Evolutionary conservation across 2,888 invertebrate species (phyloP).

Genomic region (Orthosia gothica): DNA sequence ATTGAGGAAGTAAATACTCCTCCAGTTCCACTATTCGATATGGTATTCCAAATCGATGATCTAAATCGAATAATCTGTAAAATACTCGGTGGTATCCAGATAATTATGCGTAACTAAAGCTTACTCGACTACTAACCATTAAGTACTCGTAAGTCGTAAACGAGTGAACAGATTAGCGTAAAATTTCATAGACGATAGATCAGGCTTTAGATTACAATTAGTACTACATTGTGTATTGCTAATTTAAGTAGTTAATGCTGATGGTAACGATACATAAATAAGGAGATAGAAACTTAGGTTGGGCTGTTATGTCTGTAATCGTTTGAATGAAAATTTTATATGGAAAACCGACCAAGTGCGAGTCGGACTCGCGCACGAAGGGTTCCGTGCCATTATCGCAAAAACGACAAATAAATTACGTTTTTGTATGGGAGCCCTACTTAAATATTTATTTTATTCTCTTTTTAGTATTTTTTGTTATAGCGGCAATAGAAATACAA

Average conservation of each 20-base stretch:
- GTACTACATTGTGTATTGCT: conserved; percentile 53
- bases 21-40: conserved; percentile 17
- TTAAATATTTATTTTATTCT: too few species aligned
- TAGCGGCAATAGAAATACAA: too few species aligned
- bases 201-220: conserved; percentile 61
- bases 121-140: conserved; percentile 39
- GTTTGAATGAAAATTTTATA: background rate
- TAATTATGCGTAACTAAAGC: conserved; percentile 59
- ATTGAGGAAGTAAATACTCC: conserved; percentile 4
- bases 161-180: conserved; percentile 63
- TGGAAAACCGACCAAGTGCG: too few species aligned
- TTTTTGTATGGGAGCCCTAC: too few species aligned
- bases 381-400: too few species aligned
- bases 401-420: too few species aligned
- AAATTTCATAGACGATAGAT: conserved; percentile 65
- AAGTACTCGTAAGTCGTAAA: conserved; percentile 50
- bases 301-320: background rate
- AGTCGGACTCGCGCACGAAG: too few species aligned
- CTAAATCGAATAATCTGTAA: conserved; percentile 41
- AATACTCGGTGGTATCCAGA: conserved; percentile 39
- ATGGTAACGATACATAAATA: conserved; percentile 53
- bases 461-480: too few species aligned
- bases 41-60: conserved; percentile 27
- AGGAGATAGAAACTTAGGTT: conserved; percentile 30
- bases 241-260: conserved; percentile 44